Conservation (phyloP, 2,113 vertebrate species). For the Egretta garzetta region DNA sequence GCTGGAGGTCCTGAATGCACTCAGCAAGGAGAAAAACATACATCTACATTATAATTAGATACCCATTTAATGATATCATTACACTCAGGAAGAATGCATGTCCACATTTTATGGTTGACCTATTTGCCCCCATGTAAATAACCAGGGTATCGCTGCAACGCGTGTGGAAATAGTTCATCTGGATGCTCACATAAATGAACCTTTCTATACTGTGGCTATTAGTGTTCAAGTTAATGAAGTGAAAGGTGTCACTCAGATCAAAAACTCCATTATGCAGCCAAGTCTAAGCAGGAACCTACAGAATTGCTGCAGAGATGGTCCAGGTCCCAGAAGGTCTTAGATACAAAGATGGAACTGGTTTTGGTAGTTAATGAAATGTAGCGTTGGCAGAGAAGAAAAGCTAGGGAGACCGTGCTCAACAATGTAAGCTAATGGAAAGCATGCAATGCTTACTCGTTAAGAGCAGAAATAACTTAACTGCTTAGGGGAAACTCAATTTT, state of each 20-base stretch:
- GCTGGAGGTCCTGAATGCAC: background rate
- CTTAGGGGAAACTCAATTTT: background rate
- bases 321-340: background rate
- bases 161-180: background rate
- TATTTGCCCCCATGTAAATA: background rate
- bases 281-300: background rate
- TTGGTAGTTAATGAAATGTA: background rate
- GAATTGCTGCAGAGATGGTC: background rate
- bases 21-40: background rate
- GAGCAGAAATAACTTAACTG: background rate
- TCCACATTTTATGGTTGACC: background rate
- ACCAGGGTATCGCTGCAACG: background rate
- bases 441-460: background rate
- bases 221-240: background rate
- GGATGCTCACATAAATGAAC: background rate
- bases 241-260: conserved; percentile 11
- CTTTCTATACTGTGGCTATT: background rate
- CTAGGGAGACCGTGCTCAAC: background rate
- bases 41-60: background rate
- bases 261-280: background rate
- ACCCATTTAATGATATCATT: conserved; percentile 5
- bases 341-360: background rate
- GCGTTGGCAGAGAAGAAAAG: background rate
- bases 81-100: background rate
- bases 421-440: background rate